These are phyloP conservation scores for Fratercula arctica DNA, from an alignment of 2,797 vertebrate species.

Conservation along the genomic window DNA sequence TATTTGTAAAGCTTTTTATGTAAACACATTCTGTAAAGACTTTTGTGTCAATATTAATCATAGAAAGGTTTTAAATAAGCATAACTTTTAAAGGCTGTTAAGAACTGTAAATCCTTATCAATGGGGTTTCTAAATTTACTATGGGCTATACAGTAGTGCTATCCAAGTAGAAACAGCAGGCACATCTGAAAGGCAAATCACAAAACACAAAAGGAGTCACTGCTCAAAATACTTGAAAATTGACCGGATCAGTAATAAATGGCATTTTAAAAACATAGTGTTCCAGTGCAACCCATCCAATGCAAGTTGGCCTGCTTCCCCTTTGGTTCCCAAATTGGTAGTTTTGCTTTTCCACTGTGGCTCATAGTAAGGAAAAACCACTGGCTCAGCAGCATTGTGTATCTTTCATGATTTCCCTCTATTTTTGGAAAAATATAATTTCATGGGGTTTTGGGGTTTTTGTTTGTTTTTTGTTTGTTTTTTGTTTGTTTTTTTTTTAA, in stretches of 20 bases:
- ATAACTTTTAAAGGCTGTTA: not conserved
- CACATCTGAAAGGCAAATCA: not conserved
- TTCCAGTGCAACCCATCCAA: not conserved
- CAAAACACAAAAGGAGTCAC: not conserved
- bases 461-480: not conserved
- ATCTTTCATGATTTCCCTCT: not conserved
- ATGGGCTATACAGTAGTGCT: not conserved
- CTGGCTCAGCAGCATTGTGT: not conserved
- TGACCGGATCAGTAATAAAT: not conserved
- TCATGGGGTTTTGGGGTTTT: not conserved
- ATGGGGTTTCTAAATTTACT: not conserved
- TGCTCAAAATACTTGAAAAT: not conserved
- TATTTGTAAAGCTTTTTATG: not conserved
- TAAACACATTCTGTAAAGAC: not conserved
- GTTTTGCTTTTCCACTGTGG: not conserved
- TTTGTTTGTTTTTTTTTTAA: not conserved
- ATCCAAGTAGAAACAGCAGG: not conserved
- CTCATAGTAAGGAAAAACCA: not conserved
- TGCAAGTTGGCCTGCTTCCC: not conserved
- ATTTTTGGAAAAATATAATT: not conserved
- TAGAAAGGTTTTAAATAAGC: not conserved
- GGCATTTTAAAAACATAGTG: not conserved
- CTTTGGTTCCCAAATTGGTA: not conserved
- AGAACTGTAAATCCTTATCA: not conserved
- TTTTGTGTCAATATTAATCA: not conserved